Evolutionary conservation across 2,888 invertebrate species (phyloP).

Genomic region (Drosophila austrosaltans): DNA sequence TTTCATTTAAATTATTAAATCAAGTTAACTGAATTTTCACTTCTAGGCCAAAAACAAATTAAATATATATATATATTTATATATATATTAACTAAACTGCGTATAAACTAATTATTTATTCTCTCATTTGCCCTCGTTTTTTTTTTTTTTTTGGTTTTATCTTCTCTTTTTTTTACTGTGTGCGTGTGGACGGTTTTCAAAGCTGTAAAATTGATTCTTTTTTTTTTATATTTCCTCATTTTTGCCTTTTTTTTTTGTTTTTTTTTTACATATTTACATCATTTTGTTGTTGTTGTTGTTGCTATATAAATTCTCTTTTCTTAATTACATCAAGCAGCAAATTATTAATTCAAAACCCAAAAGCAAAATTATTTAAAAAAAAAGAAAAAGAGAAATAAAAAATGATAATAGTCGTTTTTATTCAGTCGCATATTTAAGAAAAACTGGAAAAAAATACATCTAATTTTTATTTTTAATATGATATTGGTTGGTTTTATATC

Average conservation of each 20-base stretch:
- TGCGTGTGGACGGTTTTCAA: constrained; percentile 78
- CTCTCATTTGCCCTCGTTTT: neutral
- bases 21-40: constrained; percentile 47
- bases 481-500: constrained; percentile 31
- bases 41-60: constrained; percentile 63
- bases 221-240: constrained; percentile 37
- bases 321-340: constrained; percentile 77
- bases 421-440: constrained; percentile 73
- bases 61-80: constrained; percentile 33
- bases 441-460: constrained; percentile 45
- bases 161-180: constrained; percentile 57
- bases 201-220: constrained; percentile 75
- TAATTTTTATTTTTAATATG: constrained; percentile 41
- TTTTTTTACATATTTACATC: constrained; percentile 58
- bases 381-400: neutral
- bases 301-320: constrained; percentile 58
- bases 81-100: too few species aligned
- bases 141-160: constrained; percentile 6
- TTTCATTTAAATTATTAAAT: constrained; percentile 19
- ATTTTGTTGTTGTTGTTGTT: constrained; percentile 38
- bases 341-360: constrained; percentile 53
- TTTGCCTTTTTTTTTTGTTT: constrained; percentile 26
- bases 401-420: constrained; percentile 33
- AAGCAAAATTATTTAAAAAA: neutral
- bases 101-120: constrained; percentile 27